These are phyloP conservation scores for Manis javanica DNA, from an alignment of 2,797 vertebrate genomes.

Conservation along the genomic window DNA sequence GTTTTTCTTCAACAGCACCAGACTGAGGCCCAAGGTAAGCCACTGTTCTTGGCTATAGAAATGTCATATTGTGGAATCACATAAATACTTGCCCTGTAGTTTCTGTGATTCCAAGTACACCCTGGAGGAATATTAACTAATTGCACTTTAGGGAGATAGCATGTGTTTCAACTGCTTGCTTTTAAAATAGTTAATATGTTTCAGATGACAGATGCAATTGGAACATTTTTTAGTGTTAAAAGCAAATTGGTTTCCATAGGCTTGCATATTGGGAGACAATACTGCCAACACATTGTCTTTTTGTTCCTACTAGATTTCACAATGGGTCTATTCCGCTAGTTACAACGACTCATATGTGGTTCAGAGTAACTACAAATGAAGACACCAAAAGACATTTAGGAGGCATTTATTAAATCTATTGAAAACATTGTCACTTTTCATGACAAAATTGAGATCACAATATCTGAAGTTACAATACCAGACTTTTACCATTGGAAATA, in stretches of 20 bases:
- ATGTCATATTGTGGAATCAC: not conserved
- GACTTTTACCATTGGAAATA: not conserved
- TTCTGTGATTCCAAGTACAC: not conserved
- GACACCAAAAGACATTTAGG: not conserved
- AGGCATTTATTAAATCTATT: slow-evolving; percentile 5
- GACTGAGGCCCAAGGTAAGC: not conserved
- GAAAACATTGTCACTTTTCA: not conserved
- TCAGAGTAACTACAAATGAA: not conserved
- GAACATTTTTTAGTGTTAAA: not conserved
- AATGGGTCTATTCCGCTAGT: not conserved
- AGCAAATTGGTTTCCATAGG: not conserved
- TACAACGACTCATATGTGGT: slow-evolving; percentile 24
- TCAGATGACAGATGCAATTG: not conserved
- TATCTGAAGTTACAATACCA: not conserved
- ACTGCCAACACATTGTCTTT: not conserved
- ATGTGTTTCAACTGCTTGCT: not conserved
- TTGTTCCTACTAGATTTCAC: not conserved
- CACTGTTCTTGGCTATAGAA: not conserved
- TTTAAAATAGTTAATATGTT: not conserved
- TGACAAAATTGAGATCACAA: not conserved
- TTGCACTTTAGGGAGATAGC: not conserved
- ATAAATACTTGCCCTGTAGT: not conserved
- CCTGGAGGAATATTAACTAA: not conserved
- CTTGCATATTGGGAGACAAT: not conserved
- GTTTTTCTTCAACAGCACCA: not conserved